Evolutionary conservation across 2,888 invertebrate species (phyloP), one percentile per base, ranked within the genome.

Genomic region (Rhamnusium bicolor): DNA sequence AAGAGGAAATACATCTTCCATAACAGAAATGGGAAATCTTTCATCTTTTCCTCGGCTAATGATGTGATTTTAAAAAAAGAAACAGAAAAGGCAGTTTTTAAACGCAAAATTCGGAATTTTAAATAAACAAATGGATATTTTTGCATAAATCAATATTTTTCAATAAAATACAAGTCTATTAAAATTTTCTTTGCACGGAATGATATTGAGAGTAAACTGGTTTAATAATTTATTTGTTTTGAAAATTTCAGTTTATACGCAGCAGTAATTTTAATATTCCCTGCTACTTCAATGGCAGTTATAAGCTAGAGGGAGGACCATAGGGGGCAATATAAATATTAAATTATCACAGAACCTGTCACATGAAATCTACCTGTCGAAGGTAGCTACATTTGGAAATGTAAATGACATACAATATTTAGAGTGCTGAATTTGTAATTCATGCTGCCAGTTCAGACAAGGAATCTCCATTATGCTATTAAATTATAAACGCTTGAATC

Each of bases 381-480:
- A 78, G 73, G 69, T 67, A 71, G 71, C 63, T 74, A 75, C 68
- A 69, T 63, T 75, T 56, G 76, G 72, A 76, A 79, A 78, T 77
- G 80, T 76, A 83, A 83, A 83, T 83, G 79, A 76, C 79, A 82
- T 84, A 76, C 83, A 85, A 83, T 84, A 84, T 85, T 83, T 81
- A 85, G 77, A 72, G 71, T 72, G 76, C 71, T 79, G 79, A 83
- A 83, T 80, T 83, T 82, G 82, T 84, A 84, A 84, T 77, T 65
- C 65, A 53, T 19, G 65, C 65, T 65, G 80, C 82, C 82, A 81
- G 82, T 84, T 82, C 82, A 81, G 84, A 85, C 86, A 85, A 84
- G 84, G 84, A 84, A 85, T 84, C 79, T 80, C 85, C 85, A 86
- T 86, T 85, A 86, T 82, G 79, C 82, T 79, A 78, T 79, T 86